Evolutionary conservation across 2,888 invertebrate genomes (phyloP), one percentile per base, ranked within the genome.

Genomic region (Lasioglossum morio): DNA sequence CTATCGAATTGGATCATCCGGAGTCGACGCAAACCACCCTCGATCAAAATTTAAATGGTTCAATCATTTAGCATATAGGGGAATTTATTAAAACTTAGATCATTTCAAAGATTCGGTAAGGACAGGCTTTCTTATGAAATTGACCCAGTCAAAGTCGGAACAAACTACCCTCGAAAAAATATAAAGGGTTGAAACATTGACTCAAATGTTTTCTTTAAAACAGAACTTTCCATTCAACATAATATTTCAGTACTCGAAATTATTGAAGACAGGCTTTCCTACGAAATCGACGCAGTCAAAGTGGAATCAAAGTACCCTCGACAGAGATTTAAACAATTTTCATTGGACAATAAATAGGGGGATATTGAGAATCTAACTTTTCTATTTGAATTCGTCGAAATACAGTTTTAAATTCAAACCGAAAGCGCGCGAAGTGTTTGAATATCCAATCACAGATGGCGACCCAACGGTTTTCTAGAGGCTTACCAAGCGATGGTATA

Each of bases 401-500:
- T 7, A 27, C 2, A 72, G n/a, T 43, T 43, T 43, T 0, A 72
- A 43, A 40, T 72, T 72, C 40, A 40, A 43, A 72, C 0, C 2
- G 2, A 43, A 27, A 40, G 10, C 3, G 10, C 37, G 19, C 27
- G 40, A n/a, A 43, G 5, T 43, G 27, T 27, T 43, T 12, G n/a
- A 14, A 16, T 72, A 46, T 27, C 16, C 8, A 72, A 46, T 27
- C 27, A 43, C 8, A 72, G 72, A 43, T 43, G 72, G 46, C 8
- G 27, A 1, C 4, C 7, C 27, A 43, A 27, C 4, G 27, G 43
- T 7, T 16, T 72, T 72, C 30, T 4, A n/a, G 5, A 46, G 5
- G 40, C 16, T 76, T 76, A 77, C 16, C 76, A 7, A n/a, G 43
- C 12, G 16, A 77, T 77, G 76, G 46, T 66, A 66, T 14, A n/a